Evolutionary conservation across 1,140 invertebrate genomes (phyloP).

Genomic region (Zelostemma sp.): DNA sequence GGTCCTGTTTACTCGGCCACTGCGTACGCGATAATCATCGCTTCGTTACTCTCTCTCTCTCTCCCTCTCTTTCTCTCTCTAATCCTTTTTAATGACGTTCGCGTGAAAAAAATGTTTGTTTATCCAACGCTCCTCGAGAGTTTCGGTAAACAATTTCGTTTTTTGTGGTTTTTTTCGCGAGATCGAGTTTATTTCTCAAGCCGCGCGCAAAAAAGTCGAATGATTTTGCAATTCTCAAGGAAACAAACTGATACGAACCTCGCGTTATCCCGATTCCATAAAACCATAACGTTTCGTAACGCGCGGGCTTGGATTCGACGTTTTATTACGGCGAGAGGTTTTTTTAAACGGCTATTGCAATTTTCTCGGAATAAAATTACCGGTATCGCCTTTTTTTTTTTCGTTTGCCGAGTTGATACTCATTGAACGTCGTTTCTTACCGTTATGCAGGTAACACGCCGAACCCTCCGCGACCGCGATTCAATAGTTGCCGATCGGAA

Average conservation of each 20-base stretch:
- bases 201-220: too few relatives aligned
- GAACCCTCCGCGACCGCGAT: slow-evolving; percentile 67
- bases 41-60: slow-evolving; percentile 50
- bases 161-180: too few relatives aligned
- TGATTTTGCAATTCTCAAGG: neutral
- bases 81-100: slow-evolving; percentile 45
- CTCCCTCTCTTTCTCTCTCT: too few relatives aligned
- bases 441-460: slow-evolving; percentile 63
- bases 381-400: slow-evolving; percentile 6
- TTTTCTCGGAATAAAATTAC: too few relatives aligned
- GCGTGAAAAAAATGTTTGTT: slow-evolving; percentile 27
- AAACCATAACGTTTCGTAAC: too few relatives aligned
- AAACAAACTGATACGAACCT: neutral
- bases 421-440: slow-evolving; percentile 8
- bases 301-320: too few relatives aligned
- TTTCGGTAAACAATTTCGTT: too few relatives aligned
- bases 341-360: too few relatives aligned
- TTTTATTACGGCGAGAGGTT: too few relatives aligned
- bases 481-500: slow-evolving; percentile 71
- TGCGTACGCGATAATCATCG: slow-evolving; percentile 50
- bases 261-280: too few relatives aligned
- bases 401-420: slow-evolving; percentile 5
- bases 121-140: neutral
- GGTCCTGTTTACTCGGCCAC: slow-evolving; percentile 37
- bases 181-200: too few relatives aligned